phyloP scores from a whole-genome alignment of 2,797 vertebrate species.

The Pteropus rufus region DNA sequence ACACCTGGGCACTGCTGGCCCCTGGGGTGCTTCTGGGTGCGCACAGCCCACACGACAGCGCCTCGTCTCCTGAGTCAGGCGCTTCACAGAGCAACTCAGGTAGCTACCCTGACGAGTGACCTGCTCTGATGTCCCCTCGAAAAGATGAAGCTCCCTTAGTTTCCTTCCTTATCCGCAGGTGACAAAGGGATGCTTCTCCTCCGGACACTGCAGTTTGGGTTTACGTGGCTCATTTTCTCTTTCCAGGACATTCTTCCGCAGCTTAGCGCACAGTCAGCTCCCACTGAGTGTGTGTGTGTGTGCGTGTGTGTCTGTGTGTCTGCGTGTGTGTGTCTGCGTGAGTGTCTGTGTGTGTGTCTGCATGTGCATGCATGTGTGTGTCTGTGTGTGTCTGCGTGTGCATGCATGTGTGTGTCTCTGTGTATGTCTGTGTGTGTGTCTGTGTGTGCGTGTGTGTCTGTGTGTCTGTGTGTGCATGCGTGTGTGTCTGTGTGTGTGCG shows the following conservation, averaged over 20 bases:
- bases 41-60: rapidly evolving
- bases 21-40: neutral
- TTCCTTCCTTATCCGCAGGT: neutral
- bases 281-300: neutral
- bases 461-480: too few species aligned
- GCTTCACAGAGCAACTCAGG: neutral
- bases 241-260: neutral
- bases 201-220: rapidly evolving
- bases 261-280: neutral
- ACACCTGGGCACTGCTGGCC: neutral
- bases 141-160: neutral
- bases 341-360: too few species aligned
- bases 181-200: neutral
- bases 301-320: too few species aligned
- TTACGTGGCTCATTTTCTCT: rapidly evolving
- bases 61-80: neutral
- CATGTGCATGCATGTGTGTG: too few species aligned
- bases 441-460: too few species aligned
- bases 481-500: too few species aligned
- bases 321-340: too few species aligned
- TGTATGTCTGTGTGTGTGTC: too few species aligned
- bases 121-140: neutral
- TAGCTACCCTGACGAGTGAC: too few species aligned
- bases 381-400: too few species aligned
- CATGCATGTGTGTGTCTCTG: too few species aligned